Evolutionary conservation across 2,113 vertebrate species (phyloP), one percentile per base, ranked within the genome.

Genomic region (Oncorhynchus clarkii): DNA sequence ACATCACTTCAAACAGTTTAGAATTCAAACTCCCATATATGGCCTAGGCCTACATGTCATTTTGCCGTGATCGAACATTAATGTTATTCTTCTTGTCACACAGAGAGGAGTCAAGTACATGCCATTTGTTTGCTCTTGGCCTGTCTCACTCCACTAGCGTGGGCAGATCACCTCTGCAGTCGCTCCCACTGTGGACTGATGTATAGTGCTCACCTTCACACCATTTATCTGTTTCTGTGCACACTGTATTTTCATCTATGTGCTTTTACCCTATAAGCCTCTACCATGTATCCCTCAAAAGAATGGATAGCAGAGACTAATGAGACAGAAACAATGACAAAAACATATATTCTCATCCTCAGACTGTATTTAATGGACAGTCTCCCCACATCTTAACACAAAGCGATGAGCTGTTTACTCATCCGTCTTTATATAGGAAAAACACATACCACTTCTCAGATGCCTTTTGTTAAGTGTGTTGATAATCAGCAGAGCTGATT

Each of bases 151-250:
- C 59, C 54, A 72, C 80, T 49, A 68, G 76, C 71, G 70, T 60
- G 67, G 34, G 24, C n/a, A 34, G 78, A 78, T 77, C 59, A 68
- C 14, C 65, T 39, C 54, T 76, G 45, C 79, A 78, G 84, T 86
- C 13, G 82, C 85, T 90, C 85, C 57, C 82, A 72, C 73, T 26
- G 68, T n/a, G 73, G 71, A 72, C 78, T 86, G 84, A 89, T 45
- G 9, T 84, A 91, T 90, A 83, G 79, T 59, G 34, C 78, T 91
- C 86, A 89, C 88, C 84, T 87, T 90, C 78, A 84, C 77, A 82
- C 87, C 16, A 85, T 90, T 87, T 84, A 82, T 88, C 85, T 87
- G 84, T 87, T 85, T 84, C 78, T 84, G 80, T 14, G 77, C 11
- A 16, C 51, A 75, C 77, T 82, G 85, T 80, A 75, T 86, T 87